Evolutionary conservation across 2,888 invertebrate species (phyloP), one percentile per base, ranked within the genome.

Genomic region (Yponomeuta plumbellus): DNA sequence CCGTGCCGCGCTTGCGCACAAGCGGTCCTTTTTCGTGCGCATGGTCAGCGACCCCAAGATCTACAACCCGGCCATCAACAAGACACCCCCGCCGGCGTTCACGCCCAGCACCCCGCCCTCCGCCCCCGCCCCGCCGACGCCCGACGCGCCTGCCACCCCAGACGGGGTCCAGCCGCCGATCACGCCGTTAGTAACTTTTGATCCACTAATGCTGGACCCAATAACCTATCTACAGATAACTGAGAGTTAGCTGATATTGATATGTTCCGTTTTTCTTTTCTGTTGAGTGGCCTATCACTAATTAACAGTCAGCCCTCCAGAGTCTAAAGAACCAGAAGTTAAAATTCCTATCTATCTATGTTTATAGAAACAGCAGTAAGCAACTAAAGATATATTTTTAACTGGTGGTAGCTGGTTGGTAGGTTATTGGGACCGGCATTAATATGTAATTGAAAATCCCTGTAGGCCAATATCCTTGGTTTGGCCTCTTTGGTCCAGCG

Each of bases 1-100:
- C 80, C 94, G 94, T 75, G 95, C 96, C 67, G 95, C 96, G 6
- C 87, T 98, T 78, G 96, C 97, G 11, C 96, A 97, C 85, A 97
- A 98, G 86, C 94, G 98, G 66, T 97, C 98, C 17, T 98, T 98
- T 93, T 98, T 98, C 88, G 98, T 98, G 67, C 96, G 98, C 65
- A 98, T 98, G 98, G 98, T 98, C 70, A 97, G 97, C 83, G 98
- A 98, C 92, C 98, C 98, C 2, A 98, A 98, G 87, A 96, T 98
- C 77, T 97, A 97, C 92, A 97, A 97, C 89, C 97, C 97, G 44
- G 96, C 96, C 69, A 97, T 97, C 77, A 95, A 94, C 80, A 95
- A 95, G 85, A 93, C 94, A 0, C 92, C 95, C 64, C 93, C 95
- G 64, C 93, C 94, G 2, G 85, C 87, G 39, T 86, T 92, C 26